Base-by-base conservation (phyloP, 2,888 invertebrate species). In the Aethes cnicana region DNA sequence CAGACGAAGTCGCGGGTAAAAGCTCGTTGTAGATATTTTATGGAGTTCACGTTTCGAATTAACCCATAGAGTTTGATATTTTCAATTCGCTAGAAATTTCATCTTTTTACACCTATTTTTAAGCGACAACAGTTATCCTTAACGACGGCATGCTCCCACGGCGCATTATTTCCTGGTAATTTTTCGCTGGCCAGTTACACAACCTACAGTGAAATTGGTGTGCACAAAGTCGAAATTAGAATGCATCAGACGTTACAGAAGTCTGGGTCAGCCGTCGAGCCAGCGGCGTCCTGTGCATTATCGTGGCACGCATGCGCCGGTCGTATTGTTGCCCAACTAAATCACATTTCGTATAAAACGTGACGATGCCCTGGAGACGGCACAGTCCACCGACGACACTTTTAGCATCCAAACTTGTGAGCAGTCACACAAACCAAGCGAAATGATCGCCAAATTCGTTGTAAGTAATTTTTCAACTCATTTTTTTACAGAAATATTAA, bases 361-460 rank as follows among this genome's bases (percentile, higher is more conserved):
- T 79, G 74, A 75, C 63, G 74, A 72, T 67, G 70, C 70, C 73
- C 75, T 72, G 72, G 69, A 79, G 74, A 83, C 71, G 67, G 66
- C 78, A 87, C 86, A 88, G 83, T 87, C 74, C 68, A 78, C 71
- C 66, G 68, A 64, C 74, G 66, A 69, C 68, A 69, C 16, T 14
- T 72, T 74, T 65, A 66, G 66, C 63, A 65, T 68, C 69, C 49
- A 47, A 69, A 76, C 72, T 67, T 66, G 80, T 79, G 77, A 85
- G 87, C 86, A 87, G 88, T 88, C 87, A 87, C 85, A 66, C 56
- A 70, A 58, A 62, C 64, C 70, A 75, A 81, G 81, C 79, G 87
- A 75, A 87, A 89, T 89, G 89, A 84, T 89, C 81, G 86, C 87
- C 87, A 88, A 88, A 82, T 85, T 87, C 77, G 68, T 86, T 74